Percentiles rank a stretch among this genome's conserved stretches.
These are phyloP conservation scores for Meta bourneti DNA, from an alignment of 2,888 invertebrate genomes.

Conservation along the genomic window DNA sequence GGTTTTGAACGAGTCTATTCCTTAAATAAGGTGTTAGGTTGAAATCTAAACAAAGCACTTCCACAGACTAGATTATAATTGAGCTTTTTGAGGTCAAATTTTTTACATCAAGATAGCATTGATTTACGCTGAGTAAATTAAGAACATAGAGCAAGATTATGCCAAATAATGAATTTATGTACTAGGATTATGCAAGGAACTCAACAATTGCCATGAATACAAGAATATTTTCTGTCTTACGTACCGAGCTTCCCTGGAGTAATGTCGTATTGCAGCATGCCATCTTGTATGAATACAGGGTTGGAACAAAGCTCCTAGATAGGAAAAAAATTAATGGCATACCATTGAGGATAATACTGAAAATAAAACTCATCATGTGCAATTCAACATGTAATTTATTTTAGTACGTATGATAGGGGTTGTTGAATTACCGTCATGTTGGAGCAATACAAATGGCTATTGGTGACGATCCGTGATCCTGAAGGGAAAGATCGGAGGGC, in stretches of 20 bases:
- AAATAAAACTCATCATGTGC: no score
- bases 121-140: no score
- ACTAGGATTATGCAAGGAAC: no score
- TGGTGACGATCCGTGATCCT: no score
- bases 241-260: slow-evolving; percentile 93
- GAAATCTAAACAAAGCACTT: not conserved
- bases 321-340: slow-evolving; percentile 53
- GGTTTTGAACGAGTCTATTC: not conserved
- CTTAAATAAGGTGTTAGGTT: not conserved
- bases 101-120: not conserved
- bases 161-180: no score
- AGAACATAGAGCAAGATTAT: no score
- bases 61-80: not conserved
- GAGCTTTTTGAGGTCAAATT: not conserved
- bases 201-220: no score
- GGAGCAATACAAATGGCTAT: no score
- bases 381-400: no score
- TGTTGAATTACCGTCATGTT: no score
- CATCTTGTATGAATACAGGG: slow-evolving; percentile 89
- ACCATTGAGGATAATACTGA: not conserved
- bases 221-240: slow-evolving; percentile 78
- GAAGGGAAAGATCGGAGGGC: no score
- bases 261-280: slow-evolving; percentile 90
- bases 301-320: slow-evolving; percentile 88
- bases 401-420: no score